A percentile compares a stretch with the other conserved stretches of the same genome.
Evolutionary conservation across 2,888 invertebrate genomes (phyloP).

Genomic region (Yponomeuta sedellus): DNA sequence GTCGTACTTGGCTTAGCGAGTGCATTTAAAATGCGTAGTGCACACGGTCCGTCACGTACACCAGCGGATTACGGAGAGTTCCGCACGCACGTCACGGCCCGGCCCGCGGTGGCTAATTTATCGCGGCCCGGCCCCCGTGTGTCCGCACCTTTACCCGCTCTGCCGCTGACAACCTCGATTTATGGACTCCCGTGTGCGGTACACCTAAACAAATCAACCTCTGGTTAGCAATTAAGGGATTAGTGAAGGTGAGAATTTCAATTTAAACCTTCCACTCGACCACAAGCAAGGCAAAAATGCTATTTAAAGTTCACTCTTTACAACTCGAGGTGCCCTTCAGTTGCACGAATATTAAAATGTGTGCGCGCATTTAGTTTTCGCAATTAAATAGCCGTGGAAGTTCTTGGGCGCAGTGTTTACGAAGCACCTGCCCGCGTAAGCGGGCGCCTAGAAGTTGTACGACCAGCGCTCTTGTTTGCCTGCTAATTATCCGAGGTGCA

Average conservation of each 20-base stretch:
- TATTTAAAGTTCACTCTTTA: background rate
- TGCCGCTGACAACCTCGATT: conserved; percentile 53
- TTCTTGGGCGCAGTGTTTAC: conserved; percentile 72
- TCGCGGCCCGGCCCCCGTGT: conserved; percentile 33
- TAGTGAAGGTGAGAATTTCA: conserved; percentile 23
- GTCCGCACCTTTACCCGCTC: conserved; percentile 57
- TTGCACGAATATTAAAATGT: background rate
- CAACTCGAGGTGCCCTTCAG: background rate
- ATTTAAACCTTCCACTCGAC: conserved; percentile 18
- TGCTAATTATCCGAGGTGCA: conserved; percentile 67
- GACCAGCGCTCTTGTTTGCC: conserved; percentile 66
- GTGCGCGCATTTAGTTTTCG: conserved; percentile 32
- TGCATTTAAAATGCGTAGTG: conserved; percentile 2
- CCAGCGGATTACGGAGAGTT: conserved; percentile 33
- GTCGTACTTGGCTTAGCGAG: background rate
- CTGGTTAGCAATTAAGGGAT: conserved; percentile 25
- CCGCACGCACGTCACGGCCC: conserved; percentile 41
- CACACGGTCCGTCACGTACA: conserved; percentile 9
- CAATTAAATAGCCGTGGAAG: conserved; percentile 76
- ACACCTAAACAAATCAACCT: conserved; percentile 33
- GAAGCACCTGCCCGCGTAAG: conserved; percentile 63
- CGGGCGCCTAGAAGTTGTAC: conserved; percentile 53
- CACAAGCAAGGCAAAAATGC: background rate
- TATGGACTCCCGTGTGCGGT: conserved; percentile 40
- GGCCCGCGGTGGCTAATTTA: conserved; percentile 30